Evolutionary conservation across 30 jellyfish, hydroid and myxozoan species (phyloP).

Genomic region (Pelagia noctiluca): DNA sequence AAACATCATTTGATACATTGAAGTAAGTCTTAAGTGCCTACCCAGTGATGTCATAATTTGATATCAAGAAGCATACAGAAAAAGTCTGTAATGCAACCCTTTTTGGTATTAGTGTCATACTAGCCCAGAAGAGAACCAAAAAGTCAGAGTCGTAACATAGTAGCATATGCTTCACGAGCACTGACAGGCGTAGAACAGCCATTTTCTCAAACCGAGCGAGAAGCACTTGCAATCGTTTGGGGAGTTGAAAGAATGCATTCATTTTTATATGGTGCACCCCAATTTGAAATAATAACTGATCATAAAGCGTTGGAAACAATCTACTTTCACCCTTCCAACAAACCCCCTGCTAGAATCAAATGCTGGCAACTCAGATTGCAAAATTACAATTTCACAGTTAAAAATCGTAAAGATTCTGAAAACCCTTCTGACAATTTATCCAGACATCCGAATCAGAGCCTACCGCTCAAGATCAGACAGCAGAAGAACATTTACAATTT

Average conservation of each 20-base stretch:
- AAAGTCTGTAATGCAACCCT: slow-evolving; percentile 29
- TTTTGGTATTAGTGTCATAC: slow-evolving; percentile 24
- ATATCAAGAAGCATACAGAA: slow-evolving; percentile 12
- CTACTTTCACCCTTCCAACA: too few relatives aligned
- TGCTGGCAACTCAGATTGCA: too few relatives aligned
- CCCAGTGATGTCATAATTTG: too few relatives aligned
- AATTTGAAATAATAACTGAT: slow-evolving; percentile 17
- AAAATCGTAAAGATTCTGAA: too few relatives aligned
- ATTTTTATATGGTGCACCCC: slow-evolving; percentile 40
- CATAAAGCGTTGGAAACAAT: slow-evolving; percentile 34
- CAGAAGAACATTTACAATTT: too few relatives aligned
- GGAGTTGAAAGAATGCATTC: slow-evolving; percentile 19
- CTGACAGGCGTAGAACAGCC: slow-evolving; percentile 33
- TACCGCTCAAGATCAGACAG: too few relatives aligned
- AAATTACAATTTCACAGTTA: too few relatives aligned
- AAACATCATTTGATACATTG: too few relatives aligned
- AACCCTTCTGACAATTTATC: too few relatives aligned
- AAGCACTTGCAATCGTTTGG: slow-evolving; percentile 46
- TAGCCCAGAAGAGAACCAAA: slow-evolving; percentile 31
- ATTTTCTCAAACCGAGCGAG: slow-evolving; percentile 37
- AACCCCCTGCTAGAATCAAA: too few relatives aligned
- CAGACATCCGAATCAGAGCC: too few relatives aligned
- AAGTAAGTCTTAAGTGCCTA: too few relatives aligned
- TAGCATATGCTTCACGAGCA: slow-evolving; percentile 44
- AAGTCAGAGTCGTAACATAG: slow-evolving; percentile 34